Evolutionary conservation across 2,888 invertebrate species (phyloP), one percentile per base, ranked within the genome.

Genomic region (Mythimna vitellina): DNA sequence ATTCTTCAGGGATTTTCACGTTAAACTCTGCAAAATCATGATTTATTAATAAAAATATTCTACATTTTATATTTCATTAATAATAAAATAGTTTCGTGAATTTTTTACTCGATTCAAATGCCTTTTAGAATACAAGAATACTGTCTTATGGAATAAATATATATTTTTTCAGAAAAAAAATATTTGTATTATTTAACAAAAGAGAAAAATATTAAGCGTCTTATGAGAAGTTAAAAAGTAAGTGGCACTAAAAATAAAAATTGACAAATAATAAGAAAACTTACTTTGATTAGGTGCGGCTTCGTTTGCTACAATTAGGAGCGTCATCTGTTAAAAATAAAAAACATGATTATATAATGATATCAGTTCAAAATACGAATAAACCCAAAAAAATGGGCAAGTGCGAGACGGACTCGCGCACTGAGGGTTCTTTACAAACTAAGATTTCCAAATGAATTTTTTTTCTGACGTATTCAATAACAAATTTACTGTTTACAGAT

Each of bases 211-310:
- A 8, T 12, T 7, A 10, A 25, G 14, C 32, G 1, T 8, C 1
- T 22, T 32, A 29, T 14, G 17, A 12, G 1, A 46, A 17, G 1
- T 22, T 0, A 3, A 42, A 56, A 22, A 20, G 17, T 7, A n/a
- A 3, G 3, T 1, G 7, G 0, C 17, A 0, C 8, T 6, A 5
- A 7, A 17, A 25, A 38, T n/a, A 12, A 12, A 35, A 42, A 3
- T 1, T 12, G 9, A 20, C 4, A 51, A 42, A 51, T 1, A 20
- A 42, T 9, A 17, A 46, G n/a, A 12, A 42, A 17, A 73, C 80
- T 80, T 62, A 80, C 80, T 10, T 2, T 67, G 4, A 12, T 66
- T 73, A 29, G 80, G 80, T 0, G 66, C 69, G 22, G 80, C 81
- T 53, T 61, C 62, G 61, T 54, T 35, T 29, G 54, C 29, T 51